A percentile compares a stretch with the other conserved stretches of the same genome.
These are phyloP conservation scores for Numenius phaeopus DNA, from an alignment of 2,797 vertebrate genomes.

Conservation along the genomic window DNA sequence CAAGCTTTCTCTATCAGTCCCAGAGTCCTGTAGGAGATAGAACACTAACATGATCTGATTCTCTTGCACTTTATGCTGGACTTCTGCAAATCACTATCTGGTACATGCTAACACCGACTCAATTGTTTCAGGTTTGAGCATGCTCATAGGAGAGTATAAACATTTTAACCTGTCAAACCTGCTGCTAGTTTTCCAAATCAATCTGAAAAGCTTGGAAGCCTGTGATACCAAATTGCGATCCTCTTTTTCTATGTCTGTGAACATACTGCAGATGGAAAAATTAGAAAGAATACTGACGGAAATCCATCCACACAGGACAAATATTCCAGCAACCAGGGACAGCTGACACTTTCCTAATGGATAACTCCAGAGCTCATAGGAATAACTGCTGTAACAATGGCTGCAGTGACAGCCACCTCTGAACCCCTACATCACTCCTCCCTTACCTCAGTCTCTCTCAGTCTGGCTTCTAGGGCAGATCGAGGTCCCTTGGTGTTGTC, in stretches of 20 bases:
- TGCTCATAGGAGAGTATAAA: not conserved
- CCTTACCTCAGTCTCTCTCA: slow-evolving; percentile 91
- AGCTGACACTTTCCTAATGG: not conserved
- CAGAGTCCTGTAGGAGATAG: not conserved
- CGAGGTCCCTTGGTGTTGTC: slow-evolving; percentile 94
- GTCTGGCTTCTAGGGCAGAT: slow-evolving; percentile 88
- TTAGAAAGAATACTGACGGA: not conserved
- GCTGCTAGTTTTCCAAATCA: slow-evolving; percentile 8
- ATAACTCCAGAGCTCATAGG: not conserved
- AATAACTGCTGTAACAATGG: not conserved
- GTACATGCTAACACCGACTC: not conserved
- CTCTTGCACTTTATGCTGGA: not conserved
- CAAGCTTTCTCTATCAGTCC: not conserved
- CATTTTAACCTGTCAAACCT: slow-evolving; percentile 36
- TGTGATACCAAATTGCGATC: not conserved
- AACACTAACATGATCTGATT: not conserved
- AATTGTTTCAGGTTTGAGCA: not conserved
- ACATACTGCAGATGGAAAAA: not conserved
- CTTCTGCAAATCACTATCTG: not conserved
- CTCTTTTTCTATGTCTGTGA: not conserved
- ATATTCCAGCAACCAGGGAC: not conserved
- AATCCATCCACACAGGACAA: not conserved
- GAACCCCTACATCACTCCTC: accelerated
- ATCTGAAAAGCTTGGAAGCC: not conserved
- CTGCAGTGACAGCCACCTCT: not conserved